These are phyloP conservation scores for Molossus molossus DNA, from an alignment of 2,797 vertebrate genomes.

Conservation along the genomic window DNA sequence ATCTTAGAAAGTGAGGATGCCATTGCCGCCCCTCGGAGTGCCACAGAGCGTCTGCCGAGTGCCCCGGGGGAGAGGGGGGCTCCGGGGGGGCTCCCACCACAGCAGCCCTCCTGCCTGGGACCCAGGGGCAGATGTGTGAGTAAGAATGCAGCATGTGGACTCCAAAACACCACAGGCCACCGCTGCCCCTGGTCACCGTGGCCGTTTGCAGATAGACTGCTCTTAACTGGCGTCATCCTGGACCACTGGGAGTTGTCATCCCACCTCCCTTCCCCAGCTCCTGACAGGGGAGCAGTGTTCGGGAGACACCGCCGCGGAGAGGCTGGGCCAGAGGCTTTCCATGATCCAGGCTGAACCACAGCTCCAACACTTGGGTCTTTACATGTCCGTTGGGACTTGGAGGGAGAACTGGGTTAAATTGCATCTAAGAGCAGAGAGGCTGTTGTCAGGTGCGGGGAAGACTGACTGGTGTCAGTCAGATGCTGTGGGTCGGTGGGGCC, in stretches of 20 bases:
- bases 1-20: slow-evolving; percentile 95
- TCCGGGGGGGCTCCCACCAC: too few species aligned
- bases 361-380: neutral
- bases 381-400: neutral
- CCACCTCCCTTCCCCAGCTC: fast-evolving
- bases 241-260: neutral
- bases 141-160: neutral
- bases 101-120: neutral
- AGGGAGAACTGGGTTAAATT: too few species aligned
- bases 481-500: fast-evolving
- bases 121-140: neutral
- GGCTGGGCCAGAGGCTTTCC: neutral
- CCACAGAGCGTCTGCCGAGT: fast-evolving
- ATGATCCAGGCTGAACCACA: neutral
- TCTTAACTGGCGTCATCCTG: neutral
- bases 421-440: neutral
- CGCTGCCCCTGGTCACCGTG: neutral
- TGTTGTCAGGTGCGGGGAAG: neutral
- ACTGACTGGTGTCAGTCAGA: neutral
- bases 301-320: neutral
- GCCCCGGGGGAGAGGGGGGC: too few species aligned
- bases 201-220: neutral
- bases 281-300: fast-evolving
- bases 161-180: neutral
- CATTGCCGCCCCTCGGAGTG: neutral